A percentile compares a stretch with the other conserved stretches of the same genome.
Evolutionary conservation across 2,797 vertebrate genomes (phyloP).

Genomic region (Sciaenops ocellatus): DNA sequence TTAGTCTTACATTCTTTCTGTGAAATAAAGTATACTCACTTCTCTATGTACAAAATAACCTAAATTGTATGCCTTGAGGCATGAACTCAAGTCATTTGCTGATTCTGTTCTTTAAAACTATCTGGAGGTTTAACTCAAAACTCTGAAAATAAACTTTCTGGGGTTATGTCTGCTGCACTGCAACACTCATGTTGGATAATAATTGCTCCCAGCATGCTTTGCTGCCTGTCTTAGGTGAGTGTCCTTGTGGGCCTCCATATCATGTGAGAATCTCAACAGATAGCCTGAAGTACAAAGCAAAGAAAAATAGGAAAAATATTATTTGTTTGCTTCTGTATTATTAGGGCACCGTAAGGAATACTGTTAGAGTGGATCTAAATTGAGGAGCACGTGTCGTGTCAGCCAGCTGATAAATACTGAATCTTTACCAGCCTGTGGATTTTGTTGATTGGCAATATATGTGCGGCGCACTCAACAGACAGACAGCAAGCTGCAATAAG

Average conservation of each 20-base stretch:
- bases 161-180: slow-evolving; percentile 13
- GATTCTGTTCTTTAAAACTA: slow-evolving; percentile 15
- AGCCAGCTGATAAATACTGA: slow-evolving; percentile 3
- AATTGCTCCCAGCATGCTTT: slow-evolving; percentile 38
- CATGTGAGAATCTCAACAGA: background rate
- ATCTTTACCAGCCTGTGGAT: background rate
- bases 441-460: slow-evolving; percentile 2
- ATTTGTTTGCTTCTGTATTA: background rate
- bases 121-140: slow-evolving; percentile 19
- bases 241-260: background rate
- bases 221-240: background rate
- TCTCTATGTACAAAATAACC: background rate
- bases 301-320: background rate
- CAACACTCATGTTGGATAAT: slow-evolving; percentile 1
- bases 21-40: background rate
- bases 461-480: background rate
- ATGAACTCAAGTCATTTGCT: slow-evolving; percentile 2
- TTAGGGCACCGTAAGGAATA: background rate
- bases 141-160: background rate
- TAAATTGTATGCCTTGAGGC: background rate
- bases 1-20: background rate
- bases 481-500: slow-evolving; percentile 4
- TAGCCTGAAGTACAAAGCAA: background rate
- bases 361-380: background rate
- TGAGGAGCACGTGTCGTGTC: background rate